Evolutionary conservation across 2,113 vertebrate species (phyloP).

Genomic region (Marmota monax): DNA sequence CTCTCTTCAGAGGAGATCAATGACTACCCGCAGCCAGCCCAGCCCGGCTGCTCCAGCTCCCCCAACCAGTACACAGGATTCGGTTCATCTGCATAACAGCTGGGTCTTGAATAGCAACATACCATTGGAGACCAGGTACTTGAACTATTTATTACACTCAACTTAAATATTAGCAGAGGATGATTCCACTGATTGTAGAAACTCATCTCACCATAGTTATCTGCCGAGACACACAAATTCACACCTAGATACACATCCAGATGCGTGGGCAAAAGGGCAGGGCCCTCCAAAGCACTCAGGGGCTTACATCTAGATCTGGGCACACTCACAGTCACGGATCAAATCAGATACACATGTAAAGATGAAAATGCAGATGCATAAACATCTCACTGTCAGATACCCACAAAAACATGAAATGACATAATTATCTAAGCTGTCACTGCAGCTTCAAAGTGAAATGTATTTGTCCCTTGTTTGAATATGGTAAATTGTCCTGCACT

Average conservation of each 20-base stretch:
- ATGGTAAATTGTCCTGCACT: not conserved
- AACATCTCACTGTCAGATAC: constrained; percentile 15
- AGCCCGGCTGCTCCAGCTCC: constrained; percentile 90
- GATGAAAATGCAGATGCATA: not conserved
- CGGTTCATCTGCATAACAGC: constrained; percentile 96
- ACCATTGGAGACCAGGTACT: constrained; percentile 97
- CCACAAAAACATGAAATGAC: not conserved
- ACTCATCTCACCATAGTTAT: not conserved
- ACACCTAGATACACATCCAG: not conserved
- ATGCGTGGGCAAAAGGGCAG: not conserved
- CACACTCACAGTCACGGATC: not conserved
- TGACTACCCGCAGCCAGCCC: constrained; percentile 95
- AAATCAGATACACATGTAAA: not conserved
- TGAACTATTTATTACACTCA: constrained; percentile 37
- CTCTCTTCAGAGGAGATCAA: constrained; percentile 95
- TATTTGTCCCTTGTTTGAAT: constrained; percentile 7
- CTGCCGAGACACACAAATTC: not conserved
- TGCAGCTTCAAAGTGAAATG: constrained; percentile 23
- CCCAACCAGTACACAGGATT: constrained; percentile 89
- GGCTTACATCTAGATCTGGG: not conserved
- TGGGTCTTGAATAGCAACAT: constrained; percentile 99
- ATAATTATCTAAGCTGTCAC: constrained; percentile 39
- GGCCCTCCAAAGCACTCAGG: not conserved
- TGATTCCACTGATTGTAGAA: constrained; percentile 4
- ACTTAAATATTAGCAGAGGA: constrained; percentile 30